Percentiles rank a stretch among this genome's conserved stretches.
These are phyloP conservation scores for Gavia stellata DNA, from an alignment of 2,113 vertebrate species.

Conservation along the genomic window DNA sequence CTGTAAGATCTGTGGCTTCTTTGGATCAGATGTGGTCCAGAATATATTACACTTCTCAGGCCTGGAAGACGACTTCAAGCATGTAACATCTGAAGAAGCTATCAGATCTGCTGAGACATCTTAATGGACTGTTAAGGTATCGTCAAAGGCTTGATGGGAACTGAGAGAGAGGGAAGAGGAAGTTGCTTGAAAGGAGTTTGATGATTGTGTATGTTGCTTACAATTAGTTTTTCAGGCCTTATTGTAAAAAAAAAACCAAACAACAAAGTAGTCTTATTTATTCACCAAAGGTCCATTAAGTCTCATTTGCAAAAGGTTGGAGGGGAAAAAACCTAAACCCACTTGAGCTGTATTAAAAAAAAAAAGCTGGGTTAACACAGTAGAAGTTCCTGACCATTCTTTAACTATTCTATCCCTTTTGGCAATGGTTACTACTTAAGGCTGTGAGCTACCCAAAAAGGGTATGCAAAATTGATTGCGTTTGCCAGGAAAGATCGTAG, in stretches of 20 bases:
- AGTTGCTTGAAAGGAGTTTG: not conserved
- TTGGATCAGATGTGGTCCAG: slow-evolving; percentile 53
- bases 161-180: not conserved
- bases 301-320: not conserved
- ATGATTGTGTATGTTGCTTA: not conserved
- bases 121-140: slow-evolving; percentile 49
- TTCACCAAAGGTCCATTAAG: not conserved
- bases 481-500: not conserved
- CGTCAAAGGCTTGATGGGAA: not conserved
- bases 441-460: not conserved
- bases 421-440: not conserved
- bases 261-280: not conserved
- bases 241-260: accelerated
- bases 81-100: slow-evolving; percentile 59
- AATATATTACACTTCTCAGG: slow-evolving; percentile 25
- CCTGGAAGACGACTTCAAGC: slow-evolving; percentile 36
- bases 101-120: slow-evolving; percentile 47
- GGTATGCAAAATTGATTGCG: not conserved
- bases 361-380: not conserved
- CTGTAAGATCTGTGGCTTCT: slow-evolving; percentile 51
- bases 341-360: not conserved
- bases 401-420: not conserved
- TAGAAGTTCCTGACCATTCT: not conserved
- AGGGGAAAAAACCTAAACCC: not conserved
- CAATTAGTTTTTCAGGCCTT: not conserved